phyloP scores from a whole-genome alignment of 1,140 invertebrate species.

The Eupristina koningsbergeri region DNA sequence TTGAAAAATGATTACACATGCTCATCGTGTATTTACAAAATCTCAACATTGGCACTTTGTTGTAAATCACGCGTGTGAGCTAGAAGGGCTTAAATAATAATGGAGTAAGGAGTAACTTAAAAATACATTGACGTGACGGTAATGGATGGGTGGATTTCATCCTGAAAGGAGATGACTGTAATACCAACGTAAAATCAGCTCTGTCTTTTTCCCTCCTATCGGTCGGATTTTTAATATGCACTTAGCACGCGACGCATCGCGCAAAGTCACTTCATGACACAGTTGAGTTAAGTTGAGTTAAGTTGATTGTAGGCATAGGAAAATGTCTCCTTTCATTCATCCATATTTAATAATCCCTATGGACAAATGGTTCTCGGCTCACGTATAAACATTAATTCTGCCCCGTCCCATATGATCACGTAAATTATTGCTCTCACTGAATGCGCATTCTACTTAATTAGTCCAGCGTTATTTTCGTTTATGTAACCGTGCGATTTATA shows the following conservation, averaged over 20 bases:
- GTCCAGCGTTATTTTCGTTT: background rate
- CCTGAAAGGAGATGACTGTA: background rate
- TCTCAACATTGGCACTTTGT: background rate
- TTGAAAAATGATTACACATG: background rate
- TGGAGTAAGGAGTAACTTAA: background rate
- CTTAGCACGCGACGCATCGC: conserved; percentile 36
- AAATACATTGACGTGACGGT: conserved; percentile 21
- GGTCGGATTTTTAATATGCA: conserved; percentile 35
- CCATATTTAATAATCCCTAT: conserved; percentile 44
- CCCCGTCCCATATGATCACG: conserved; percentile 18
- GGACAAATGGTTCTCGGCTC: background rate
- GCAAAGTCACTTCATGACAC: background rate
- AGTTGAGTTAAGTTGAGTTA: no score
- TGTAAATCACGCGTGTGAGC: background rate
- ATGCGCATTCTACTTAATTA: conserved; percentile 38
- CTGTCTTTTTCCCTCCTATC: background rate
- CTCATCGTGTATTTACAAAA: background rate
- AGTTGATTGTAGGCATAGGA: no score
- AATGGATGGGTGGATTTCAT: conserved; percentile 33
- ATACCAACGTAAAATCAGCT: background rate
- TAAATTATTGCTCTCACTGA: conserved; percentile 17
- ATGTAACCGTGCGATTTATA: conserved; percentile 17
- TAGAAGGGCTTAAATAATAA: conserved; percentile 8
- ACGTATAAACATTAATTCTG: background rate
- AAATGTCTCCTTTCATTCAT: conserved; percentile 45